Conservation (phyloP, 2,113 vertebrate species). For the Micronycteris hirsuta region DNA sequence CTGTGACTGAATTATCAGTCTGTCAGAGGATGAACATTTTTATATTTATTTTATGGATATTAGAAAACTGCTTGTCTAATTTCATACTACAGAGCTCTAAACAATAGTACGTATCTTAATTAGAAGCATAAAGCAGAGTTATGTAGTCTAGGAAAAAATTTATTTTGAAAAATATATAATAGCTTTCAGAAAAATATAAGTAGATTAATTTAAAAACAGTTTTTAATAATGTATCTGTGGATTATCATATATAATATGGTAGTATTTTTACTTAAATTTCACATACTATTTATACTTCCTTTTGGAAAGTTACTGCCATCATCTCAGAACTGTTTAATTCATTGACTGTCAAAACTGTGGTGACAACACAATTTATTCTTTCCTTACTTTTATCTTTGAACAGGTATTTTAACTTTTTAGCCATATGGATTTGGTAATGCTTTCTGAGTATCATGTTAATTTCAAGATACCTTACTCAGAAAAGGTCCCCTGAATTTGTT, state of each 20-base stretch:
- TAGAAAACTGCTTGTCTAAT: constrained; percentile 91
- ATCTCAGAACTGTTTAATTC: constrained; percentile 46
- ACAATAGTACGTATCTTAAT: constrained; percentile 91
- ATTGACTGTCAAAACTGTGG: constrained; percentile 42
- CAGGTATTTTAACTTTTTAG: constrained; percentile 55
- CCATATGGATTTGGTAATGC: background rate
- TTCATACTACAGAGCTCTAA: constrained; percentile 88
- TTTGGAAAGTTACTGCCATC: constrained; percentile 56
- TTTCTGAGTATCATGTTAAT: constrained; percentile 24
- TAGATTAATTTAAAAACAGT: constrained; percentile 54
- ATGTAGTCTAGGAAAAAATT: constrained; percentile 74
- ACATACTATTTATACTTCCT: constrained; percentile 41
- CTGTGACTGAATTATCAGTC: constrained; percentile 91
- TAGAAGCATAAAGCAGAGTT: constrained; percentile 84
- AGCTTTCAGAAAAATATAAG: constrained; percentile 7
- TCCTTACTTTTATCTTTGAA: background rate
- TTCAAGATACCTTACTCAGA: constrained; percentile 36
- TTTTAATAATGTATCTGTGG: background rate
- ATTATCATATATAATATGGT: constrained; percentile 41
- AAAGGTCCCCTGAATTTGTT: constrained; percentile 56
- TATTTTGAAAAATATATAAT: constrained; percentile 46
- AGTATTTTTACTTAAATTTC: constrained; percentile 53
- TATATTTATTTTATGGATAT: constrained; percentile 88
- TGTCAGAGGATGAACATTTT: constrained; percentile 84
- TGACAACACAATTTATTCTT: constrained; percentile 29